Evolutionary conservation across 2,113 vertebrate genomes (phyloP), one percentile per base, ranked within the genome.

Genomic region (Chloropsis hardwickii): DNA sequence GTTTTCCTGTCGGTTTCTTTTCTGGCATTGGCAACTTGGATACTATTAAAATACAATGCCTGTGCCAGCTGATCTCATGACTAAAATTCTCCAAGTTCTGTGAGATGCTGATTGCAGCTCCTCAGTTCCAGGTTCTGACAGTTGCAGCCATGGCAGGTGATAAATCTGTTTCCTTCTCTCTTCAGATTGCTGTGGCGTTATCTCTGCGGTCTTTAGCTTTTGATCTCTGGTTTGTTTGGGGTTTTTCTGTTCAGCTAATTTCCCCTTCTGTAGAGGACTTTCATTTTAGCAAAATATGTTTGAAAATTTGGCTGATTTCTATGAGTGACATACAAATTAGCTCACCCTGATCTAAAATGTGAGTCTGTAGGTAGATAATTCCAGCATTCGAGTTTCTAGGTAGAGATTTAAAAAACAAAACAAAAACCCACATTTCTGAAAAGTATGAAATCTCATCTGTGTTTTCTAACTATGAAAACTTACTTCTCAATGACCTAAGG

Each of bases 71-170:
- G 54, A 57, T 45, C 33, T 76, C 12, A 5, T 48, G 54, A 10
- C 29, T 72, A 6, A 53, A 81, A 14, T 47, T 27, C 12, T 42
- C 4, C 2, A 17, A 29, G n/a, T 33, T 56, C 39, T 51, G 42
- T 2, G 61, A 82, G n/a, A 56, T 65, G 37, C 51, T 6, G 6
- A 61, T 23, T 53, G 54, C 33, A 89, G 81, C 61, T 79, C 22
- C 2, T 33, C 57, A 31, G 16, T 33, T 73, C 39, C 18, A n/a
- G 47, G 16, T 50, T 93, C 76, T 0, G 0, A 14, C 3, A 12
- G 20, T 12, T 33, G 45, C 4, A 6, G 39, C n/a, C 24, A 14
- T 53, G 72, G 51, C 60, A 60, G 74, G 45, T 44, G 57, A 91
- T 27, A 64, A n/a, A 54, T 58, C 40, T 80, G 7, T 29, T 39